phyloP scores from a whole-genome alignment of 1,140 invertebrate species.

The Andricus grossulariae region DNA sequence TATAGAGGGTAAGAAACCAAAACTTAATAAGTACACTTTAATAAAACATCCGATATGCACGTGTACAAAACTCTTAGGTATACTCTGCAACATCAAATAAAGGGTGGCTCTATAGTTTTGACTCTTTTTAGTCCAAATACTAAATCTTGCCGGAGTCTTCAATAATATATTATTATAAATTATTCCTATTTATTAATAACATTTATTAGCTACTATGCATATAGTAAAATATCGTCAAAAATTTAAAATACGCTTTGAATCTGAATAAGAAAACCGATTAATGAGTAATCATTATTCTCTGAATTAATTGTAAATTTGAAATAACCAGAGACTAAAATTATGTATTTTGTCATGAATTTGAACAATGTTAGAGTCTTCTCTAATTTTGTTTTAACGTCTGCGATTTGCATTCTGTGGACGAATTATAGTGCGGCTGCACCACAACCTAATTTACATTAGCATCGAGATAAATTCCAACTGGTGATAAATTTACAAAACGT shows the following conservation, averaged over 20 bases:
- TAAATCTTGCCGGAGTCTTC: not conserved
- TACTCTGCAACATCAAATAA: not conserved
- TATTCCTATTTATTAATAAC: too few species aligned
- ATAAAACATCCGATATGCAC: constrained; percentile 14
- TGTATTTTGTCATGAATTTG: not conserved
- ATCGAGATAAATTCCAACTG: constrained; percentile 21
- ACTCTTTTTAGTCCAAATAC: not conserved
- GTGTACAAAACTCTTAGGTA: constrained; percentile 11
- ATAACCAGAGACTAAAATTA: not conserved
- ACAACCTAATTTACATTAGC: constrained; percentile 29
- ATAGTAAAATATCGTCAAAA: too few species aligned
- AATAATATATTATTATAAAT: too few species aligned
- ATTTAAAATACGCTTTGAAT: too few species aligned
- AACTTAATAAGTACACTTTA: constrained; percentile 17
- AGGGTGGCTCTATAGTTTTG: not conserved
- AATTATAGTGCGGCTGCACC: constrained; percentile 15
- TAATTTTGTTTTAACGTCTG: constrained; percentile 22
- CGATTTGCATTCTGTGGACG: constrained; percentile 28
- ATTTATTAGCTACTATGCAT: too few species aligned
- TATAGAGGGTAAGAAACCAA: constrained; percentile 3
- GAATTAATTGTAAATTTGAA: not conserved
- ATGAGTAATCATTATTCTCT: too few species aligned
- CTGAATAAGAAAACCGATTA: too few species aligned
- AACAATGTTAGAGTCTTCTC: not conserved
- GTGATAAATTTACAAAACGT: constrained; percentile 23